A percentile compares a stretch with the other conserved stretches of the same genome.
phyloP scores from a whole-genome alignment of 2,888 invertebrate species.

The Geotrupes spiniger region DNA sequence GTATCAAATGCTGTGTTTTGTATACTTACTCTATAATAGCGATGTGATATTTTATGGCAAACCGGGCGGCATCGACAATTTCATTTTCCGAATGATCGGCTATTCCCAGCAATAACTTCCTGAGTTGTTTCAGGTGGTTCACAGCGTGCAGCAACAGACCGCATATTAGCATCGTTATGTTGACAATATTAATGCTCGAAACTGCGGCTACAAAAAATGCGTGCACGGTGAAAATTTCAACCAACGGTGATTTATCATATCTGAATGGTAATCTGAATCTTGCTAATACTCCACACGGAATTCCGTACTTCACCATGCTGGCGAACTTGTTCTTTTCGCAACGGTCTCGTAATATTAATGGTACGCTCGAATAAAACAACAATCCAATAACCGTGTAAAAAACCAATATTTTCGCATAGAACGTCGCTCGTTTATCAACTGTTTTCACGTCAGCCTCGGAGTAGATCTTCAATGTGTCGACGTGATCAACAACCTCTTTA shows the following conservation, averaged over 20 bases:
- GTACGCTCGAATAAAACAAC: conserved; percentile 4
- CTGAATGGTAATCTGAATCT: conserved; percentile 3
- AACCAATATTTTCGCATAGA: conserved; percentile 3
- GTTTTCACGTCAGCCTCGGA: conserved; percentile 1
- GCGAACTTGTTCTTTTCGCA: conserved; percentile 6
- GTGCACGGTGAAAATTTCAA: conserved; percentile 8
- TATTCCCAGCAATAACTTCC: neutral
- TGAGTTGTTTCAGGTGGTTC: conserved; percentile 4
- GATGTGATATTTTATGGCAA: conserved; percentile 6
- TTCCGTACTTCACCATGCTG: conserved; percentile 5
- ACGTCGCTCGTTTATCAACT: conserved; percentile 5
- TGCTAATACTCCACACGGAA: conserved; percentile 5
- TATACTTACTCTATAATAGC: conserved; percentile 7
- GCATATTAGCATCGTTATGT: conserved; percentile 6
- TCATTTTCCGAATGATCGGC: neutral
- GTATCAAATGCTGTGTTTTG: too few relatives aligned
- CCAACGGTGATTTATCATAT: conserved; percentile 8
- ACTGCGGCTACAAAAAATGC: neutral
- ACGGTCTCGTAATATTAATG: neutral
- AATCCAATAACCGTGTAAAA: conserved; percentile 2
- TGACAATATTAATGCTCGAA: conserved; percentile 6
- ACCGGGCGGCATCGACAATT: neutral
- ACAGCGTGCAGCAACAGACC: conserved; percentile 6
- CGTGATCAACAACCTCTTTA: conserved; percentile 2
- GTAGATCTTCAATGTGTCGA: conserved; percentile 7